Evolutionary conservation across 2,113 vertebrate species (phyloP).

Genomic region (Pteropus alecto): DNA sequence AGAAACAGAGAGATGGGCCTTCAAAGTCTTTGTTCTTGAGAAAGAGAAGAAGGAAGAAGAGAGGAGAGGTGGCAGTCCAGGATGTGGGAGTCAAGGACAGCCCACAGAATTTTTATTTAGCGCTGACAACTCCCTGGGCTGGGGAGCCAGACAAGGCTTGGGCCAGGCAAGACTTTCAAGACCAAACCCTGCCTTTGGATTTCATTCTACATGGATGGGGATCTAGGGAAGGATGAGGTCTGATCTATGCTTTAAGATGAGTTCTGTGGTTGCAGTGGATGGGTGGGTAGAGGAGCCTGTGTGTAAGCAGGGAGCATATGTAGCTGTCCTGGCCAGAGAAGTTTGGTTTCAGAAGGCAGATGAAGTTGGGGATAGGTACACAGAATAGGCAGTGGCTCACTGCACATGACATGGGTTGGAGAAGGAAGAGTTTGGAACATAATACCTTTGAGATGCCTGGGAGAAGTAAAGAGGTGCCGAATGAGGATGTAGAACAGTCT

Average conservation of each 20-base stretch:
- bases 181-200: background rate
- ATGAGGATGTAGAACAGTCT: background rate
- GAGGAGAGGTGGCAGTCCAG: background rate
- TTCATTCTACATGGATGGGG: background rate
- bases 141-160: too few relatives aligned
- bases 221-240: background rate
- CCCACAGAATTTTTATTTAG: background rate
- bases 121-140: background rate
- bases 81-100: background rate
- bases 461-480: background rate
- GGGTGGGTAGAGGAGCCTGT: background rate
- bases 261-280: background rate
- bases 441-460: too few relatives aligned
- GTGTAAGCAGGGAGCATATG: background rate
- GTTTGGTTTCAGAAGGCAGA: background rate
- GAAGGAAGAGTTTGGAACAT: background rate
- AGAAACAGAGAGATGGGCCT: background rate
- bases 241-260: background rate
- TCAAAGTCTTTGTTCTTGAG: background rate
- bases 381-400: background rate
- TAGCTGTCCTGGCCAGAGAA: too few relatives aligned
- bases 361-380: background rate
- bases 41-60: background rate
- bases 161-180: background rate
- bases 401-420: background rate